Base-by-base conservation (phyloP, 1,140 invertebrate species). In the Drosophila erecta region DNA sequence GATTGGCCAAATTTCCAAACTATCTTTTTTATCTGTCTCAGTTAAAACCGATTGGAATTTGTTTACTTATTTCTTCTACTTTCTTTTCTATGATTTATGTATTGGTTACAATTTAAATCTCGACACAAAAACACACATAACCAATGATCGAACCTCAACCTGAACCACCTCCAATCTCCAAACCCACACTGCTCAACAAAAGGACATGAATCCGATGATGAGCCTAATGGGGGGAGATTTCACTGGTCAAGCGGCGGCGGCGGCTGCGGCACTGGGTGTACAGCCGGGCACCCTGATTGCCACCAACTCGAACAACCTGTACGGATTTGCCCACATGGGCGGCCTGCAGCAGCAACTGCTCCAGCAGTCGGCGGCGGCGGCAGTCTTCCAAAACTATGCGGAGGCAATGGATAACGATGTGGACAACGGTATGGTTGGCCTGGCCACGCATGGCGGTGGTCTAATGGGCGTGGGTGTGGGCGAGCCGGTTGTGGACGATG, bases 191-290 rank as follows among this genome's bases (percentile, higher is more conserved):
- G 27, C 59, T 66, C 20, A 59, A 43, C 0, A 53, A 55, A 84
- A 92, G 91, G 91, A 92, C 71, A 86, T 92, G 64, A 91, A 92
- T 92, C 84, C 91, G 38, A 92, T 92, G 91, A 91, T 92, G 91
- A 92, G 90, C 72, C 76, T 92, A 80, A 91, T 92, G 78, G 91
- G 91, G 76, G 91, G 91, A 64, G 91, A 92, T 73, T 92, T 91
- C 62, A 75, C 84, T 69, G 86, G 86, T 66, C 91, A 92, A 41
- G 83, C 85, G 14, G 89, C 80, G 14, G 89, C 80, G 40, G 84
- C 85, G 38, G 77, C 87, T 22, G 91, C 86, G 6, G 80, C 91
- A 14, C 53, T 90, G 38, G 83, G 90, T 46, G 72, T 87, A 17
- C 90, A 86, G 65, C 89, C 87, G 6, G 79, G 72, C 37, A 86